Percentiles rank a stretch among this genome's conserved stretches.
Conservation (phyloP, 2,113 vertebrate genomes). For the Mionectes macconnelli region DNA sequence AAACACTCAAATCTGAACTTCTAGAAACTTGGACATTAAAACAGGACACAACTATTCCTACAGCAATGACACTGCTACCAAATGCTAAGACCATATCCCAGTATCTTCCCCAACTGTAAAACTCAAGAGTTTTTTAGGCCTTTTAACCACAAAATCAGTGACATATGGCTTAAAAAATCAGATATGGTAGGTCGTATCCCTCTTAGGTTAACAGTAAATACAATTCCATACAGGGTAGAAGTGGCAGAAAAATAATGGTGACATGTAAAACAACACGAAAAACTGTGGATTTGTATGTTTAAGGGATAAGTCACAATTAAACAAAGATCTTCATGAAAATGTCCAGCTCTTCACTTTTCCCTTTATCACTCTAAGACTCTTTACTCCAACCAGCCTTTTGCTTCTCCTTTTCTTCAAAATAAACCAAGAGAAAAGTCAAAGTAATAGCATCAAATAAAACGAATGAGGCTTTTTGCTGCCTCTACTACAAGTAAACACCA, state of each 20-base stretch:
- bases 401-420: slow-evolving; percentile 9
- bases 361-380: not conserved
- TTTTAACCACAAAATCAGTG: not conserved
- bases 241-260: not conserved
- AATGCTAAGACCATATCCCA: not conserved
- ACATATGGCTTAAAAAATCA: not conserved
- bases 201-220: not conserved
- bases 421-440: slow-evolving; percentile 6
- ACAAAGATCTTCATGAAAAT: not conserved
- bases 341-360: not conserved
- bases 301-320: not conserved
- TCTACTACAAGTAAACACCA: slow-evolving; percentile 36
- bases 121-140: not conserved
- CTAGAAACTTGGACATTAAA: not conserved
- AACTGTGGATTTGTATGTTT: not conserved
- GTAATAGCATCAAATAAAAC: slow-evolving; percentile 17
- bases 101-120: not conserved
- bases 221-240: not conserved
- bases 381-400: not conserved
- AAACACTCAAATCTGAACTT: not conserved
- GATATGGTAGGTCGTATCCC: not conserved
- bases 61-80: not conserved
- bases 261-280: not conserved
- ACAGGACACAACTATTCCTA: not conserved
- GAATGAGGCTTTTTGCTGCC: not conserved